A percentile compares a stretch with the other conserved stretches of the same genome.
Conservation (phyloP, 2,113 vertebrate species). For the Pundamilia nyererei region DNA sequence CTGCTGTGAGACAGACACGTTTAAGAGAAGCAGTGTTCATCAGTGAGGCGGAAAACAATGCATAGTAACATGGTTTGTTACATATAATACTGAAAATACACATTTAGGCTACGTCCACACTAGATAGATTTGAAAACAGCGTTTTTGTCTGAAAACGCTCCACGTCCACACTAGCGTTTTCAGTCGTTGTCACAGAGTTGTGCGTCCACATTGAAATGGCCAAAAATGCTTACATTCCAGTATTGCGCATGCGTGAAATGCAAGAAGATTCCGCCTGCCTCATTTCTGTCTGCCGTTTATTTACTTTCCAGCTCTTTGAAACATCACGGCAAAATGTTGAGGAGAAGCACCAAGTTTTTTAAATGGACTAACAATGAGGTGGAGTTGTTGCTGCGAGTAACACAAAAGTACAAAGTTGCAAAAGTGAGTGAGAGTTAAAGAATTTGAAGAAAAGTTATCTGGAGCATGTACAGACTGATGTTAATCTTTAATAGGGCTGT, state of each 20-base stretch:
- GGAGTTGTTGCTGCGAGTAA: not conserved
- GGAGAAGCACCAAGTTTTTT: not conserved
- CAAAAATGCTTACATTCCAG: not conserved
- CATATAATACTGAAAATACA: not conserved
- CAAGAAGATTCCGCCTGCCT: not conserved
- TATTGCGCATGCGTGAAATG: not conserved
- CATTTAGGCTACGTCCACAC: not conserved
- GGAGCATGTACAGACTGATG: fast-evolving
- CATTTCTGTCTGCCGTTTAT: not conserved
- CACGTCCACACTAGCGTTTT: not conserved
- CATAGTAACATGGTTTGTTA: not conserved
- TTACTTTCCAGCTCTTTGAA: not conserved
- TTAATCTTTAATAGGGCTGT: not conserved
- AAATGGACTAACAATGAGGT: not conserved
- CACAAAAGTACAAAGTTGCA: not conserved
- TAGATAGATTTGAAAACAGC: not conserved
- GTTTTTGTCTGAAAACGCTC: fast-evolving
- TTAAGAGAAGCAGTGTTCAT: not conserved
- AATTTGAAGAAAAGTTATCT: not conserved
- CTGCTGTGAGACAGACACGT: not conserved
- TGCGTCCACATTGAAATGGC: not conserved
- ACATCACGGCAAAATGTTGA: not conserved
- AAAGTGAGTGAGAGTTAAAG: not conserved
- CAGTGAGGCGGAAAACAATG: not conserved
- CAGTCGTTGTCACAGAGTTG: not conserved